A percentile compares a stretch with the other conserved stretches of the same genome.
Evolutionary conservation across 2,888 invertebrate genomes (phyloP).

Genomic region (Danaus chrysippus): DNA sequence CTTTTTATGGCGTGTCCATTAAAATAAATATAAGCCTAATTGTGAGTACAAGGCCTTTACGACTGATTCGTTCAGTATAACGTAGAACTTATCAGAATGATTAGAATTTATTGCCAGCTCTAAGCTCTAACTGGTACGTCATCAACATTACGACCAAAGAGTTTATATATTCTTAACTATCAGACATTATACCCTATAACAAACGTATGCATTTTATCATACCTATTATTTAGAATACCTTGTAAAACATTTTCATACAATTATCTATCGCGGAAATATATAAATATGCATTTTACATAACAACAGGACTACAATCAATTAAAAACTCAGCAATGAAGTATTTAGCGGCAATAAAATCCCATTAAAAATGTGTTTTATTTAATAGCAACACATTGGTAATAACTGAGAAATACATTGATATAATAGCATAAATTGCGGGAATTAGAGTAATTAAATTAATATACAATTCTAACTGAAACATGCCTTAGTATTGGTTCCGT

Average conservation of each 20-base stretch:
- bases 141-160: constrained; percentile 38
- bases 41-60: constrained; percentile 9
- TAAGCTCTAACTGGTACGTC: constrained; percentile 43
- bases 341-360: neutral
- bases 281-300: neutral
- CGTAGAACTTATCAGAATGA: constrained; percentile 37
- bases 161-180: constrained; percentile 15
- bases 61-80: constrained; percentile 29
- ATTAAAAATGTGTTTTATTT: neutral
- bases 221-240: neutral
- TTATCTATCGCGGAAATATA: neutral
- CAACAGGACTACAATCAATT: neutral
- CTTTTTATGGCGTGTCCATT: neutral
- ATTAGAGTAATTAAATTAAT: constrained; percentile 7
- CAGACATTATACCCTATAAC: constrained; percentile 3
- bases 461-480: neutral
- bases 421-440: constrained; percentile 1
- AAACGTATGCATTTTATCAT: too few species aligned
- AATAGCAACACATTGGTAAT: constrained; percentile 2
- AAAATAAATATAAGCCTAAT: constrained; percentile 13
- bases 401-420: neutral
- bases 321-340: neutral
- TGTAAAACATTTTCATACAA: neutral
- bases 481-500: neutral
- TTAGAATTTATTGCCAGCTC: constrained; percentile 47